Evolutionary conservation across 2,888 invertebrate species (phyloP), one percentile per base, ranked within the genome.

Genomic region (Minunthozetes semirufus): DNA sequence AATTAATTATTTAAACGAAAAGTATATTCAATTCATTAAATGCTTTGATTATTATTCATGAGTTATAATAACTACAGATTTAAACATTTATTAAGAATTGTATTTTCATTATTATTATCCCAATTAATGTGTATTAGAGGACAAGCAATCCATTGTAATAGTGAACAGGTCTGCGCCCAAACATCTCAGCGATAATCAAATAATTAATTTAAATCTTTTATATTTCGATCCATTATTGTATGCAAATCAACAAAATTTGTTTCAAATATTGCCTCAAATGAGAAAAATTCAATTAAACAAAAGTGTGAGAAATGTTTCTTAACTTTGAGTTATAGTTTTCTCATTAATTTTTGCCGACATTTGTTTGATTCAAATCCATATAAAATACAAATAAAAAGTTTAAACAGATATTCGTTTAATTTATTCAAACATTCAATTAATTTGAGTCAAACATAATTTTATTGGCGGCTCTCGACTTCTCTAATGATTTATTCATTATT

Each of bases 91-190:
- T n/a, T 50, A 19, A 6, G 33, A 50, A 19, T 50, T 6, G 50
- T 50, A 19, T 50, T 50, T 50, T 50, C 3, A 19, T 50, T 50
- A 19, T 50, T 50, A 56, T 56, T 56, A 56, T 56, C 17, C 3
- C 56, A n/a, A 50, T 56, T 56, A 42, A 42, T 42, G 42, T 42
- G 11, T 42, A 13, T 42, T 42, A 42, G 42, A 6, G 13, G 42
- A 42, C 42, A 42, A 42, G 11, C 42, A 9, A 42, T 42, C 11
- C 11, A 42, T 42, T 42, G 42, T 13, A 42, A 9, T 42, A 42
- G 42, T 13, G 42, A 42, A 42, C 42, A n/a, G 19, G 63, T 66
- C 38, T 66, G 63, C 63, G 63, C 63, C 63, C 63, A 66, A 66
- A 33, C 63, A 66, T 66, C 33, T 38, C 63, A 66, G 6, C 63